Base-by-base conservation (phyloP, 2,113 vertebrate species). In the Condylura cristata region DNA sequence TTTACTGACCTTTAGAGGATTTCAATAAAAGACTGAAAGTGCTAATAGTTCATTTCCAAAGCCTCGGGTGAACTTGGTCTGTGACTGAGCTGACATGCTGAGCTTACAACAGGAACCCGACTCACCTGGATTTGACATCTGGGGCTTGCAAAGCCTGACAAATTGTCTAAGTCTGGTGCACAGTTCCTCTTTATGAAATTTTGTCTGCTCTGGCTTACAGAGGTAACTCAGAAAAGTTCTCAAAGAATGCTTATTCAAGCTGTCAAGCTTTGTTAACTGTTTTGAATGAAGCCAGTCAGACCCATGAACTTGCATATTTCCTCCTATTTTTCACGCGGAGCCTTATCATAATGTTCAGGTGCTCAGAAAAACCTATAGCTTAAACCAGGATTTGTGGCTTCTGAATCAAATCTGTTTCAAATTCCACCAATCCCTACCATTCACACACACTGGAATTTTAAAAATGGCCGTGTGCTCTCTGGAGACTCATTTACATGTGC, bases 281-380 rank as follows among this genome's bases (percentile, higher is more conserved):
- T 95, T 81, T 63, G 65, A 93, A 95, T 70, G 72, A 91, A 86
- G 89, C 56, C 86, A 82, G 28, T 61, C 79, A 78, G n/a, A 11
- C 17, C 63, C 8, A 5, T 5, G 61, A 76, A 74, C 41, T 87
- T 71, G 12, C 7, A 53, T 71, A 20, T 86, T 95, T 90, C 70
- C 32, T 94, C 34, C 30, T 39, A 4, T 39, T 84, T 94, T 75
- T 82, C 17, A 60, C 3, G 0, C 39, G 26, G 37, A 9, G 56
- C 70, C 68, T 95, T 68, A 76, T 84, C 80, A 71, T 34, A 61
- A 46, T 8, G 9, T 75, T 90, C 34, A 58, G 83, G 26, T 37
- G 41, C 48, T 81, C 22, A 53, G 56, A 85, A 89, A 41, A 41
- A 5, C n/a, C 26, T 46, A 10, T 61, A 70, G 13, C 39, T 95